Base-by-base conservation (phyloP, 1,140 invertebrate genomes). In the Microplitis mediator region DNA sequence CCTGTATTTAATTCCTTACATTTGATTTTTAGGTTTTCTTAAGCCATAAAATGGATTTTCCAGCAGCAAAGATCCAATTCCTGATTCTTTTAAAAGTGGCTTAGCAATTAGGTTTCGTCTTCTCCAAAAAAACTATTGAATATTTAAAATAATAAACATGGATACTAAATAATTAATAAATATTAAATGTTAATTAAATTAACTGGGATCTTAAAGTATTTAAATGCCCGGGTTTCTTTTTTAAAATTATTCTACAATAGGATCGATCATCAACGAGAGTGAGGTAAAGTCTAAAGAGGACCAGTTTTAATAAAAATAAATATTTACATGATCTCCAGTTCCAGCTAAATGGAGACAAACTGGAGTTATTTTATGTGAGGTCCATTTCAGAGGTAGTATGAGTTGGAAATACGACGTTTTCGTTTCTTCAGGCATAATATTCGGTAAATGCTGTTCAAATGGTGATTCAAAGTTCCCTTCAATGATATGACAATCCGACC, bases 21-120 rank as follows among this genome's bases (percentile, higher is more conserved):
- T 87, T 92, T 98, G 97, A 81, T 95, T 91, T 78, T 92, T 92
- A 5, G 98, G 98, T 89, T 98, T 99, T 75, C 98, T 89, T 0
- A 91, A 81, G 35, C 97, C 97, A 89, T 98, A 99, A 88, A 97
- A 99, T 54, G 98, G 98, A 89, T 99, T 99, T 90, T 99, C 97
- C 71, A 99, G 84, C 74, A 99, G 91, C 58, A 99, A 94, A 1
- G 97, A 96, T 61, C 92, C 96, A 77, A 99, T 97, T 11, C 95
- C 95, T 60, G 91, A 90, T 83, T 98, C 94, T 84, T 95, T 95
- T 1, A 98, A 83, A 31, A 99, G 82, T 9, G 97, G 97, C 84
- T 95, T 95, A 23, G 95, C 96, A 88, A 99, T 94, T 31, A 98
- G 87, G 78, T 93, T 92, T 84, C 97, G 88, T 81, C 98, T 87